A percentile compares a stretch with the other conserved stretches of the same genome.
phyloP scores from a whole-genome alignment of 35 echinoderm and acorn worm species.

The Strongylocentrotus purpuratus region DNA sequence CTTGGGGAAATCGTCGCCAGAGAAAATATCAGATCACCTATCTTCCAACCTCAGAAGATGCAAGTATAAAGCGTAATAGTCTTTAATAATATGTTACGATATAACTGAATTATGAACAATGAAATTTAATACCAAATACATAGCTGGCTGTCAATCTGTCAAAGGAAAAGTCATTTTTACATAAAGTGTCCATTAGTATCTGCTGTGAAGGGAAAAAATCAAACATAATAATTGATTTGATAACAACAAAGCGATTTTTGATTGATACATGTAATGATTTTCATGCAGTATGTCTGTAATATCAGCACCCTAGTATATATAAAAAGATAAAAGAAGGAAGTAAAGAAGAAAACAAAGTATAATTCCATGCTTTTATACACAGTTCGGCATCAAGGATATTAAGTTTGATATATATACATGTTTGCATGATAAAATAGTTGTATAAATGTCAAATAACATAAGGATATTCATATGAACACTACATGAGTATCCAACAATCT shows the following conservation, averaged over 20 bases:
- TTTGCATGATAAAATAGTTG: neutral
- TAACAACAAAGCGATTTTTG: neutral
- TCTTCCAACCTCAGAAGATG: neutral
- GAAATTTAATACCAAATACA: neutral
- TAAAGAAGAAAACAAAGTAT: neutral
- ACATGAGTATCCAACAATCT: neutral
- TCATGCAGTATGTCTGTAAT: neutral
- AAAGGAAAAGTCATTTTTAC: neutral
- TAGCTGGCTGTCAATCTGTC: neutral
- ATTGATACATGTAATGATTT: neutral
- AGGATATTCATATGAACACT: neutral
- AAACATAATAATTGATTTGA: neutral
- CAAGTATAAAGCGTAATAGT: neutral
- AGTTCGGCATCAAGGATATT: neutral
- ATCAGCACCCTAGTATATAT: neutral
- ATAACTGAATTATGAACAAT: too few relatives aligned
- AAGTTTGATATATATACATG: neutral
- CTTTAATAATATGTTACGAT: too few relatives aligned
- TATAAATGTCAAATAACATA: neutral
- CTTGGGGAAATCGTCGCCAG: neutral
- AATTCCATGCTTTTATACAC: neutral
- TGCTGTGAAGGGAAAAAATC: neutral
- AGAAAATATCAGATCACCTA: neutral
- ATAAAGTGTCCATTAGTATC: neutral
- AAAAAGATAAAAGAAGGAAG: neutral